phyloP scores from a whole-genome alignment of 1,140 invertebrate species.

The Cepaea nemoralis region DNA sequence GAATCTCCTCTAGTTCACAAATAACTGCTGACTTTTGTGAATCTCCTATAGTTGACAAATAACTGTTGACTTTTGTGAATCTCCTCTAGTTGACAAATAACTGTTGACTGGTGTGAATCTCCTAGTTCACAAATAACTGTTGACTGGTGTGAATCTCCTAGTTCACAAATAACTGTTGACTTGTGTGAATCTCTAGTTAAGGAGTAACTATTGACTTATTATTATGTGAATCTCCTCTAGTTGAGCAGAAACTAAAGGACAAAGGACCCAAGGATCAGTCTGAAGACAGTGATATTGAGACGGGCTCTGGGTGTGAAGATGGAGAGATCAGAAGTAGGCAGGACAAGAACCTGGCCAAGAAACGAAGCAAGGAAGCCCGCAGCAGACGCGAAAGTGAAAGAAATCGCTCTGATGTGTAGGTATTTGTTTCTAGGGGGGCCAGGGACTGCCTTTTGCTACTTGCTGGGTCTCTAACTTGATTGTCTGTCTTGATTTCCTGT shows the following conservation, averaged over 20 bases:
- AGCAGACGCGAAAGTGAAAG: constrained; percentile 37
- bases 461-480: not conserved
- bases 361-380: constrained; percentile 27
- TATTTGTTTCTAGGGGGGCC: too few relatives aligned
- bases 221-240: not conserved
- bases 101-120: too few relatives aligned
- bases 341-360: constrained; percentile 31
- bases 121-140: too few relatives aligned
- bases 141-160: too few relatives aligned
- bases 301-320: constrained; percentile 19
- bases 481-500: not conserved
- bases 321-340: constrained; percentile 17
- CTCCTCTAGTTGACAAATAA: too few relatives aligned
- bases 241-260: constrained; percentile 31
- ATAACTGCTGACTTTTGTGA: too few relatives aligned
- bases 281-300: constrained; percentile 39
- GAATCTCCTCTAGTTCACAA: too few relatives aligned
- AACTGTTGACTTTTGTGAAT: too few relatives aligned
- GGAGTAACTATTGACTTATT: not conserved
- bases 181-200: too few relatives aligned
- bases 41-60: too few relatives aligned
- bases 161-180: too few relatives aligned
- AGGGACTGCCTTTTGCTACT: not conserved
- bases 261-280: constrained; percentile 36
- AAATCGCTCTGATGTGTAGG: constrained; percentile 20